Evolutionary conservation across 2,797 vertebrate species (phyloP).

Genomic region (Glossophaga mutica): DNA sequence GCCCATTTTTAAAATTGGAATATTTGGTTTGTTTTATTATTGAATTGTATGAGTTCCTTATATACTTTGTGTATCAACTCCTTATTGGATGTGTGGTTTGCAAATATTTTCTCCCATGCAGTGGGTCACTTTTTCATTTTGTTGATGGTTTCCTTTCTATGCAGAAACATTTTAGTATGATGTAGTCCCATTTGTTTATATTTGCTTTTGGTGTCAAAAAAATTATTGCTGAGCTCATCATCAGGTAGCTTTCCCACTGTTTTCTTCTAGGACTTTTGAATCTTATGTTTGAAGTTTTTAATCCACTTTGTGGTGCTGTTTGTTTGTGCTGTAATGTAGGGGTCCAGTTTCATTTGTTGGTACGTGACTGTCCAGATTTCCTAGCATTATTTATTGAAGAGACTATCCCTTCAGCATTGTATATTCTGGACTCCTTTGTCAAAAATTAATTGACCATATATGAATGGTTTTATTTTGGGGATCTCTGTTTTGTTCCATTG

Average conservation of each 20-base stretch:
- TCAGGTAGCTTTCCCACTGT: neutral
- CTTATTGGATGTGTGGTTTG: neutral
- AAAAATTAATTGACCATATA: neutral
- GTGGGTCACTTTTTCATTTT: neutral
- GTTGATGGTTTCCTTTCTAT: neutral
- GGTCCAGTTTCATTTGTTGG: neutral
- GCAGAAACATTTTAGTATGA: neutral
- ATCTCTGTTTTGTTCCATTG: neutral
- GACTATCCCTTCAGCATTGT: neutral
- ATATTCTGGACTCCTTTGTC: neutral
- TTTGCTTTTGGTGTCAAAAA: neutral
- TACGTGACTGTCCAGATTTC: neutral
- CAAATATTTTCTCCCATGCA: neutral
- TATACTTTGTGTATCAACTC: neutral
- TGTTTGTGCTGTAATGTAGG: neutral
- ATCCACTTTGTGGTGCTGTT: neutral
- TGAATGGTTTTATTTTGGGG: neutral
- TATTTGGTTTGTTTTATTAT: neutral
- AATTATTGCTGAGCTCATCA: neutral
- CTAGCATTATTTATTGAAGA: neutral
- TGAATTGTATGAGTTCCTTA: neutral
- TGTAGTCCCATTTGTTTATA: neutral
- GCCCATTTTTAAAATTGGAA: neutral
- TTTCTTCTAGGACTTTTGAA: neutral
- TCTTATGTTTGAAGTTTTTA: neutral